Evolutionary conservation across 2,113 vertebrate genomes (phyloP), one percentile per base, ranked within the genome.

Genomic region (Trogon surrucura): DNA sequence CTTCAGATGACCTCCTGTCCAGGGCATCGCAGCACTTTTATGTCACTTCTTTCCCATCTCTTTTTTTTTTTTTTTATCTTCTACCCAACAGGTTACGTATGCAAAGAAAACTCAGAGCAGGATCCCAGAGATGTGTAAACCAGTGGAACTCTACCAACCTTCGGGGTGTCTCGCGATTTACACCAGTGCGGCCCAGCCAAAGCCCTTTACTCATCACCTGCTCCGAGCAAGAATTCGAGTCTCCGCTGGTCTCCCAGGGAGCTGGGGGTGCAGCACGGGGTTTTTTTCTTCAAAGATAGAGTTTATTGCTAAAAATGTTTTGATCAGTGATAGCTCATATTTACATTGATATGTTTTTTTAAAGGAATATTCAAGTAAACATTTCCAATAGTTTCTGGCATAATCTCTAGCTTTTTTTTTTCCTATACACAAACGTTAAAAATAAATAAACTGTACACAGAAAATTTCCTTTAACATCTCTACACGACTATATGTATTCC

Each of bases 391-490:
- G 95, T 98, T 98, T 98, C 98, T 98, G 98, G 97, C 98, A 99
- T 98, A 98, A 97, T 98, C 98, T 98, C 98, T 97, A 97, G 95
- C 56, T 97, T 98, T 98, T 97, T 67, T 53, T 98, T 95, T 89
- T 97, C 97, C 98, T 99, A 98, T 98, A 98, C 98, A 98, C 98
- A 99, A 98, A 98, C 95, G 95, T 98, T 98, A 98, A 94, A 98
- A 99, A 98, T 99, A 99, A 99, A 99, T 99, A 99, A 98, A 98
- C 98, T 98, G 94, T 98, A 98, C 98, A 99, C 97, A 97, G 98
- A 98, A 96, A 93, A 92, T 81, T 93, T 94, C 98, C 97, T 97
- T 98, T 98, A 98, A 95, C 95, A 95, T 98, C 98, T 98, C 98
- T 98, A 98, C 98, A 98, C 87, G 97, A 98, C 98, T 98, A 98